Evolutionary conservation across 1,140 invertebrate species (phyloP), one percentile per base, ranked within the genome.

Genomic region (Agraylea sexmaculata): DNA sequence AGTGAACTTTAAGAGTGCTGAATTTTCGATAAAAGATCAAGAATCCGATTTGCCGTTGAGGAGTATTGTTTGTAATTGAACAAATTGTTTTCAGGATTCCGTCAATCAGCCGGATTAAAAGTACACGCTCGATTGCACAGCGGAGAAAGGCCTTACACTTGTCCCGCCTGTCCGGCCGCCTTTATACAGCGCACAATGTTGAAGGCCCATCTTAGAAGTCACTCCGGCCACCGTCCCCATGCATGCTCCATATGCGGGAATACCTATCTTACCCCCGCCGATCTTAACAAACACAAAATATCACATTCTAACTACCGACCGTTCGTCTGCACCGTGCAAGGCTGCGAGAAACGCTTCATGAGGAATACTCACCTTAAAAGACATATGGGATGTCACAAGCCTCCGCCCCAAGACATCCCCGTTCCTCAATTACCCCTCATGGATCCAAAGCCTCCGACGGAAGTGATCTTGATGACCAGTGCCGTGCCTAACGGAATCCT

Each of bases 301-400:
- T 60, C 59, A 7, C 74, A 75, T 47, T 59, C 66, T 0, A 60
- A 68, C n/a, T 61, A 70, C 35, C 58, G 61, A 11, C 66, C 71
- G 5, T 83, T 74, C 53, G 64, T 70, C 5, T 82, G 80, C 53
- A 39, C 31, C 2, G 21, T 41, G 15, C 34, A 13, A 7, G 27
- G 34, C n/a, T 49, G 47, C 28, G 37, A 17, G 8, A 45, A 45
- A 12, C 11, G 30, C 8, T 49, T 49, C 30, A 32, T 25, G 10
- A 42, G 47, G 17, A 49, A 45, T 27, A 37, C 40, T 11, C 47
- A 49, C 25, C 28, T 49, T 7, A 49, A 42, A 30, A 12, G 47
- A 16, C 47, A 49, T 16, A 40, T 45, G 40, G 35, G n/a, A n/a
- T n/a, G n/a, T n/a, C n/a, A n/a, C n/a, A n/a, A n/a, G n/a, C n/a